Evolutionary conservation across 2,888 invertebrate genomes (phyloP).

Genomic region (Acleris holmiana): DNA sequence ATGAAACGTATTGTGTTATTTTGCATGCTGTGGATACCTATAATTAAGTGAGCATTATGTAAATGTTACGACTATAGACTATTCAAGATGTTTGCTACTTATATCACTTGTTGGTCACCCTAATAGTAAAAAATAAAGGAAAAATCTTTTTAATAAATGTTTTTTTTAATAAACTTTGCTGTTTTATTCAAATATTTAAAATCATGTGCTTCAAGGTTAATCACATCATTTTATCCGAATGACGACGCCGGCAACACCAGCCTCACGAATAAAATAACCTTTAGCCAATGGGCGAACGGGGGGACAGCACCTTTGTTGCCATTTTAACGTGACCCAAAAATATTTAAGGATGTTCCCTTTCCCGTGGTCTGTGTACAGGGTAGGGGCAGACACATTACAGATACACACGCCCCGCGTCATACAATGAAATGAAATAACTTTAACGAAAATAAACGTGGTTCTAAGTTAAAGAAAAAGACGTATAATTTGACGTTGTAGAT

Average conservation of each 20-base stretch:
- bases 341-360: conserved; percentile 29
- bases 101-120: too few relatives aligned
- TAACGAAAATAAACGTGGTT: neutral
- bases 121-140: too few relatives aligned
- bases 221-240: conserved; percentile 5
- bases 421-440: neutral
- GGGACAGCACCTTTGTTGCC: conserved; percentile 29
- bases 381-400: conserved; percentile 16
- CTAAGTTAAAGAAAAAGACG: conserved; percentile 1
- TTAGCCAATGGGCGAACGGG: conserved; percentile 23
- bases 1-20: too few relatives aligned
- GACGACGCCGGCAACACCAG: neutral
- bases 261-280: conserved; percentile 24
- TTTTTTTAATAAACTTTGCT: too few relatives aligned
- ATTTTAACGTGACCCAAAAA: conserved; percentile 32
- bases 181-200: neutral
- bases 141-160: too few relatives aligned
- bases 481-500: conserved; percentile 19
- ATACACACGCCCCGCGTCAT: too few relatives aligned
- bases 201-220: conserved; percentile 11
- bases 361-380: conserved; percentile 13
- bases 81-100: too few relatives aligned
- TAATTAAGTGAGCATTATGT: too few relatives aligned
- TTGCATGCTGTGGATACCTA: too few relatives aligned
- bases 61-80: too few relatives aligned